phyloP scores from a whole-genome alignment of 2,113 vertebrate species.

The Bubo bubo region DNA sequence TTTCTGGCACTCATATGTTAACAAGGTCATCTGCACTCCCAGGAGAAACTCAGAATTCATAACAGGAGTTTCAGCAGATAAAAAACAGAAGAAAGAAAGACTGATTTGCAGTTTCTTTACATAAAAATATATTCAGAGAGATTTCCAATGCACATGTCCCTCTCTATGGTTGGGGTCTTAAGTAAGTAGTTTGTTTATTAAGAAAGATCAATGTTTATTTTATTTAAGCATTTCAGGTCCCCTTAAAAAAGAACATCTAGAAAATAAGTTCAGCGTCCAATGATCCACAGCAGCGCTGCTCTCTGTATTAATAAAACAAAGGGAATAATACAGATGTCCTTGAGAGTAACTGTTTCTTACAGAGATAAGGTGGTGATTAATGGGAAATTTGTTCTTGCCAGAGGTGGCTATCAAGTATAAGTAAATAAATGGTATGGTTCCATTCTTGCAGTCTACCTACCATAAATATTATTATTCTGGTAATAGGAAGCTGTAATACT shows the following conservation, averaged over 20 bases:
- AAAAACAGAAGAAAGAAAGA: background rate
- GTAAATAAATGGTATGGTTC: conserved; percentile 52
- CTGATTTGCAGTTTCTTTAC: background rate
- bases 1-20: background rate
- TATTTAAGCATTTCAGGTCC: background rate
- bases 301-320: conserved; percentile 41
- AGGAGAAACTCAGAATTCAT: background rate
- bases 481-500: conserved; percentile 17
- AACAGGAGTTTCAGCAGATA: background rate
- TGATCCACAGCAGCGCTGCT: background rate
- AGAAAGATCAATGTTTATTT: background rate
- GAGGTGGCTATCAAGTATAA: conserved; percentile 43
- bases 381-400: conserved; percentile 65
- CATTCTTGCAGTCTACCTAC: conserved; percentile 7
- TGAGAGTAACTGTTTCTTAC: conserved; percentile 50
- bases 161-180: background rate
- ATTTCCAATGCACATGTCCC: background rate
- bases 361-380: conserved; percentile 69
- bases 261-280: background rate
- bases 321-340: conserved; percentile 58
- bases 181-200: background rate
- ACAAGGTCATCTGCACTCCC: background rate
- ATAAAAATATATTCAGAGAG: background rate
- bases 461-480: conserved; percentile 54
- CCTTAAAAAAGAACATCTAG: background rate